Conservation (phyloP, 2,888 invertebrate species). For the Venustoraphidia nigricollis region DNA sequence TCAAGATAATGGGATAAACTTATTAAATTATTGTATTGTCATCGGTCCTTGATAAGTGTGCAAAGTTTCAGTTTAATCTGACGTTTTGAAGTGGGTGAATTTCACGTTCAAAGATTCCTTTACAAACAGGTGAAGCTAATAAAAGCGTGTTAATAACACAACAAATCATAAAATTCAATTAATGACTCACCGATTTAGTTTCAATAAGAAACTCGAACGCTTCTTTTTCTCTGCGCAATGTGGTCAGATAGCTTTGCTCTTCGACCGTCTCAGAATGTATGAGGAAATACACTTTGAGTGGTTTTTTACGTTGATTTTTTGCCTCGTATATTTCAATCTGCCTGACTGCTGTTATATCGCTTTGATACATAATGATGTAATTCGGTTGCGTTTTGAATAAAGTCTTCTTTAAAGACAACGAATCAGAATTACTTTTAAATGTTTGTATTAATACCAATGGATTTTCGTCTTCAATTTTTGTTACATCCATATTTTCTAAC, state of each 20-base stretch:
- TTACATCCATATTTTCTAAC: conserved; percentile 52
- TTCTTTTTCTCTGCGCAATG: conserved; percentile 79
- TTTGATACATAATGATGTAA: conserved; percentile 80
- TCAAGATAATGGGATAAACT: too few species aligned
- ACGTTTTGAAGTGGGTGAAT: too few species aligned
- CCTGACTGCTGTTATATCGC: conserved; percentile 72
- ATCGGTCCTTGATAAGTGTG: too few species aligned
- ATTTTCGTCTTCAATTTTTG: conserved; percentile 39
- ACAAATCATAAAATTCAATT: conserved; percentile 1
- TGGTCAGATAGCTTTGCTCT: conserved; percentile 89
- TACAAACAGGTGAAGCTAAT: too few species aligned
- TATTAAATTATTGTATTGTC: too few species aligned
- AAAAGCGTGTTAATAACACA: too few species aligned
- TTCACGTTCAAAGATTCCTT: too few species aligned
- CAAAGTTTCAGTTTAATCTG: too few species aligned
- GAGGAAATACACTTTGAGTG: conserved; percentile 70
- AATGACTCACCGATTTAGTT: conserved; percentile 65
- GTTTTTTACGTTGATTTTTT: conserved; percentile 33
- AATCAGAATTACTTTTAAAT: conserved; percentile 56
- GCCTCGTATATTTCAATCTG: conserved; percentile 77
- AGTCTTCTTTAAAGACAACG: conserved; percentile 54
- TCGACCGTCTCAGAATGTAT: conserved; percentile 88
- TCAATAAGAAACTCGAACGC: conserved; percentile 87
- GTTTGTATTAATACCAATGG: conserved; percentile 64
- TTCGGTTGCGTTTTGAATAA: conserved; percentile 55